These are phyloP conservation scores for Actinopyga echinites DNA, from an alignment of 53 echinoderm and acorn worm genomes.

Conservation along the genomic window DNA sequence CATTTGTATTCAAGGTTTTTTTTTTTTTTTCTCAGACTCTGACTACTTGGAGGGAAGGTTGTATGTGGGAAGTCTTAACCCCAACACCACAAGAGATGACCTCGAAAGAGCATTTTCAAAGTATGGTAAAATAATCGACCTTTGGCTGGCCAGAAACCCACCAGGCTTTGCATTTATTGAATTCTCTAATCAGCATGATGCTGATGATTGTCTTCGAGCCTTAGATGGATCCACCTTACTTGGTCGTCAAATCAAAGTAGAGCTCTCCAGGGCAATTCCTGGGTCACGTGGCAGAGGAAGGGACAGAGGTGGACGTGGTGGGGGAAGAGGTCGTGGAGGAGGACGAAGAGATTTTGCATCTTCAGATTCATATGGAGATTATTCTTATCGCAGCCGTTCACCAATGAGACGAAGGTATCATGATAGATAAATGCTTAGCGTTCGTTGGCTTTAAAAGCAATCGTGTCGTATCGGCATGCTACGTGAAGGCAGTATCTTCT, in stretches of 20 bases:
- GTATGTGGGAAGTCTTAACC: constrained; percentile 80
- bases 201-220: constrained; percentile 77
- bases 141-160: constrained; percentile 96
- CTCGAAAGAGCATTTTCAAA: constrained; percentile 78
- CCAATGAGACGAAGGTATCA: constrained; percentile 98
- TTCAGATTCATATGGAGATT: constrained; percentile 69
- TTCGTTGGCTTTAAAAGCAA: too few species aligned
- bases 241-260: constrained; percentile 83
- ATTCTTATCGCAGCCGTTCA: constrained; percentile 93
- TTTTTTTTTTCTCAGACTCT: constrained; percentile 18
- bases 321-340: constrained; percentile 67
- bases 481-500: too few species aligned
- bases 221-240: constrained; percentile 76
- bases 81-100: constrained; percentile 72
- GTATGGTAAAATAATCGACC: constrained; percentile 74
- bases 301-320: constrained; percentile 64
- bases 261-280: constrained; percentile 77
- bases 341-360: constrained; percentile 64
- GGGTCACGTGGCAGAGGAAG: constrained; percentile 71
- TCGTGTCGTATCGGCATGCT: too few species aligned
- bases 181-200: constrained; percentile 67
- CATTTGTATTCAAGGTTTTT: not conserved
- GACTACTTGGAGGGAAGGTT: constrained; percentile 75
- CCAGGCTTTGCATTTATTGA: constrained; percentile 98
- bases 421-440: constrained; percentile 32